Base-by-base conservation (phyloP, 2,888 invertebrate genomes). In the Pterobdella sp. region DNA sequence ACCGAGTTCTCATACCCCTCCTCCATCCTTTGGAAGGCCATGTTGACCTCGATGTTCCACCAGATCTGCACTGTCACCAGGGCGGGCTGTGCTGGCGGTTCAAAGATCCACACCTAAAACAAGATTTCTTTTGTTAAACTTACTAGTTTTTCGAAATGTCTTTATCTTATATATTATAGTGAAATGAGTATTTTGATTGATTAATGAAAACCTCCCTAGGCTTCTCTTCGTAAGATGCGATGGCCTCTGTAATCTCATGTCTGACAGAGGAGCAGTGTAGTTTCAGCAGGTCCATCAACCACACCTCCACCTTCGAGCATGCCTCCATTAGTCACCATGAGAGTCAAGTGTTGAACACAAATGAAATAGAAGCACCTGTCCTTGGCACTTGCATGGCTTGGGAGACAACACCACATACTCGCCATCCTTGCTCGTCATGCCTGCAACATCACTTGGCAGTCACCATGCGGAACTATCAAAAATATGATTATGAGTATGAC, bases 1-100 rank as follows among this genome's bases (percentile, higher is more conserved):
- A 96, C 87, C 31, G 95, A 93, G 82, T 94, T 95, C 81, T 96
- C 95, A 82, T 94, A 95, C 68, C 95, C 95, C 85, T 94, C 94
- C 85, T 94, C 94, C 68, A 94, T 85, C 79, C 93, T 88, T 4
- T 90, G 87, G 81, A 94, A 94, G 0, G 93, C 93, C 79, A 91
- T 89, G 81, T 91, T 93, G 0, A 93, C 93, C 84, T 95, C 94
- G 0, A 92, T 91, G 0, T 93, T 91, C 96, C 96, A 96, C 93
- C 94, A 95, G 78, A 96, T 94, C 87, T 96, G 96, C 0, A 94
- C 92, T 2, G 94, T 92, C 81, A 93, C 93, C 42, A 95, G 86
- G 0, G 94, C 93, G 22, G 79, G 78, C 60, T 79, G 79, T 18
- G 79, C 79, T 29, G 79, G 78, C 75, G 76, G 79, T 74, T 79